Percentiles rank a stretch among this genome's conserved stretches.
These are phyloP conservation scores for Drosophila paulistorum DNA, from an alignment of 1,140 invertebrate genomes.

Conservation along the genomic window DNA sequence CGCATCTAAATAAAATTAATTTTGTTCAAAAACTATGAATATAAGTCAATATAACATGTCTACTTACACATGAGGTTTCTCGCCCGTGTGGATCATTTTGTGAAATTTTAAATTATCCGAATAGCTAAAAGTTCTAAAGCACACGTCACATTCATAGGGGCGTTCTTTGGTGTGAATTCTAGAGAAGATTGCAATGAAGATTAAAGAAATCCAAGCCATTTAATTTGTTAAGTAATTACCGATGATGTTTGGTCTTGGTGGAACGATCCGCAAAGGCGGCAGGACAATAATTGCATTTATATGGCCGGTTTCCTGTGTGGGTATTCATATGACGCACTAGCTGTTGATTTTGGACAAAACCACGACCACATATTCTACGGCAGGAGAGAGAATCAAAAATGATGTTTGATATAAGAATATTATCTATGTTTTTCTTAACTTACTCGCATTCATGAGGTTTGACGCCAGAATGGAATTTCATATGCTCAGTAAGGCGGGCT, in stretches of 20 bases:
- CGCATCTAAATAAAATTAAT: constrained; percentile 40
- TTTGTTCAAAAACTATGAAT: too few species aligned
- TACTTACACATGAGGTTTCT: constrained; percentile 70
- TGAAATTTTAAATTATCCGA: constrained; percentile 87
- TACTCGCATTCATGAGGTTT: constrained; percentile 81
- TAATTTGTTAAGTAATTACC: constrained; percentile 53
- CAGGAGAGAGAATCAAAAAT: neutral
- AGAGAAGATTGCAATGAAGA: too few species aligned
- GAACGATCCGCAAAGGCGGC: constrained; percentile 87
- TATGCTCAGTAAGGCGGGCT: constrained; percentile 73
- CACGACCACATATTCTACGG: constrained; percentile 71
- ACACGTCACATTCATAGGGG: constrained; percentile 88
- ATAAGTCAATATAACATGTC: too few species aligned
- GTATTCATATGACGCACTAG: constrained; percentile 80
- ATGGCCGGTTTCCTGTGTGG: constrained; percentile 84
- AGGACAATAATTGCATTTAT: constrained; percentile 89
- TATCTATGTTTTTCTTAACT: neutral
- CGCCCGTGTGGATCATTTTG: constrained; percentile 78
- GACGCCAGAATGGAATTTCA: constrained; percentile 73
- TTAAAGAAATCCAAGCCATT: neutral
- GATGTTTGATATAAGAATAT: neutral
- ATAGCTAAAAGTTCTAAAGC: constrained; percentile 88
- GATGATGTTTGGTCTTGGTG: constrained; percentile 85
- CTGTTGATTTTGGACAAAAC: constrained; percentile 75
- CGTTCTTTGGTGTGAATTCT: constrained; percentile 89